Base-by-base conservation (phyloP, 2,888 invertebrate genomes). In the Periphyllus acericola region DNA sequence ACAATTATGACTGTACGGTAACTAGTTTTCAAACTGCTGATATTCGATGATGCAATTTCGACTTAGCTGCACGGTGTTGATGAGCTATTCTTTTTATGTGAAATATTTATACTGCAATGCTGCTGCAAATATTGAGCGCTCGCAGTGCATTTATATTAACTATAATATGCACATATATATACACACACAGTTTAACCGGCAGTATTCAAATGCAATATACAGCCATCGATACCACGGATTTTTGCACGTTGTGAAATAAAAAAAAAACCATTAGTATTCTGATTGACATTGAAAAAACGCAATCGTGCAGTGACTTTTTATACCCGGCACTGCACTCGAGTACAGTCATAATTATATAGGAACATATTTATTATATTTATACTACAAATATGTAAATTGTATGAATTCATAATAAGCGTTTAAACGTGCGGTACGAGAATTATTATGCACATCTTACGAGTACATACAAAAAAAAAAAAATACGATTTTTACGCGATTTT, bases 241-340 rank as follows among this genome's bases (percentile, higher is more conserved):
- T 14, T 11, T 46, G 14, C 46, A 46, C 46, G 46, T 46, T 46
- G 14, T 46, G 36, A 66, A 80, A 80, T 36, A 60, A 79, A 34
- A 60, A 21, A 21, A 34, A 79, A 29, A 29, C 19, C 11, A 52
- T 78, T 6, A 1, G 46, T 1, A 55, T 55, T 52, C 32, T 11
- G 25, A 79, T 79, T 79, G 55, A 79, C 60, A 66, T 80, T 80
- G 80, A 80, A 80, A 66, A 66, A 66, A 66, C 19, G 36, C 80
- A 66, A 66, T 80, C 60, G 34, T 60, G 60, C 14, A 34, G 25
- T 60, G 60, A 78, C 52, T 78, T 78, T 78, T 60, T 6, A 25
- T 60, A 25, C 5, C 25, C 60, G 14, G 46, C 14, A 46, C 14
- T 60, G 8, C 25, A 60, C 21, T 60, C 25, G 60, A 60, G 6